Evolutionary conservation across 2,888 invertebrate genomes (phyloP), one percentile per base, ranked within the genome.

Genomic region (Allacma fusca): DNA sequence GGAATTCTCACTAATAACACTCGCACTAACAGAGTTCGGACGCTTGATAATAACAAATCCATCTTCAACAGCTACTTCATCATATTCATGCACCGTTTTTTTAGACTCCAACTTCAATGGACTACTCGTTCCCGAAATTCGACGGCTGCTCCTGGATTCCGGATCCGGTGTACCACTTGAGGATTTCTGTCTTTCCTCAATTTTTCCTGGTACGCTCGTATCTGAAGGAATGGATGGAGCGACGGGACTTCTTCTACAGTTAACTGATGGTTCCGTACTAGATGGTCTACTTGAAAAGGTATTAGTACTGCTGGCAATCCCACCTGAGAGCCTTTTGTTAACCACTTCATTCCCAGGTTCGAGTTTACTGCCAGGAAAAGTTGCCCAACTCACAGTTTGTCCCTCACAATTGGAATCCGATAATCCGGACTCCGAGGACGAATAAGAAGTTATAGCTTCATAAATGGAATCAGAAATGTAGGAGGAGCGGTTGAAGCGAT

Each of bases 41-140:
- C 76, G 75, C 26, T 72, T 50, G 57, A 82, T 69, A 9, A 81
- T 77, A 0, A 83, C 79, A 23, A 75, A 72, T 1, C 83, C 83
- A 78, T 83, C 81, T 69, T 83, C 83, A 44, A 83, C 80, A 1
- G 83, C 80, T 0, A 83, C 83, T n/a, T 82, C 82, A 59, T 83
- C 83, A 62, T 83, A 83, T 16, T 83, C 81, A 57, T 82, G 79
- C n/a, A 50, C 67, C 34, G 50, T 68, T n/a, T 5, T 5, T 50
- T 50, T 50, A 2, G 50, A 19, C 1, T 19, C 50, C 50, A n/a
- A 19, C 50, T 50, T 13, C n/a, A 4, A 2, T 13, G 50, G n/a
- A 50, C 50, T n/a, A 16, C 1, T 5, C 4, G 50, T 50, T n/a
- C 2, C 50, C 2, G 50, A 50, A 19, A 9, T 50, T 50, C n/a